These are phyloP conservation scores for Vanessa atalanta DNA, from an alignment of 1,140 invertebrate genomes.

Conservation along the genomic window DNA sequence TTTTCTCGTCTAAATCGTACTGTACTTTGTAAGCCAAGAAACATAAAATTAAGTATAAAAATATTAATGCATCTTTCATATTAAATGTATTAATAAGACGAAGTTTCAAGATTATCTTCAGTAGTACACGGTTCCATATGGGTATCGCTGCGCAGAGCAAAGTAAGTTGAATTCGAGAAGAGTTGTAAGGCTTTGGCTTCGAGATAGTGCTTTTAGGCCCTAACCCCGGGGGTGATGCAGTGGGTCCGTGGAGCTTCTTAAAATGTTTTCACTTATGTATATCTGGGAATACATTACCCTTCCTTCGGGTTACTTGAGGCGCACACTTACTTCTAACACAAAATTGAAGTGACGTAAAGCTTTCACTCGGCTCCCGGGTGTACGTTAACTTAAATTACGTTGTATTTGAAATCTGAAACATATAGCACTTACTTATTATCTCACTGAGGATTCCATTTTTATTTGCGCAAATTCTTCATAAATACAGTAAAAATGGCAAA, in stretches of 20 bases:
- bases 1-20: too few species aligned
- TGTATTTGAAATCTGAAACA: conserved; percentile 73
- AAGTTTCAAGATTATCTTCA: conserved; percentile 55
- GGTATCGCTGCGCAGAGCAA: conserved; percentile 70
- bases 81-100: neutral
- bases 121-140: conserved; percentile 53
- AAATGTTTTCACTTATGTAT: conserved; percentile 81
- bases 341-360: conserved; percentile 79
- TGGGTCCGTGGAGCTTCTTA: conserved; percentile 77
- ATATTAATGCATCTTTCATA: too few species aligned
- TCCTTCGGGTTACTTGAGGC: conserved; percentile 73
- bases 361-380: conserved; percentile 74
- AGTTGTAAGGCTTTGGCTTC: conserved; percentile 80
- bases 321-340: conserved; percentile 77
- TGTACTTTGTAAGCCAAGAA: too few species aligned
- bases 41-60: too few species aligned
- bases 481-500: neutral
- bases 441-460: neutral
- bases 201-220: conserved; percentile 81
- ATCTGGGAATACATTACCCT: conserved; percentile 79
- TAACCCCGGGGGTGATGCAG: conserved; percentile 79
- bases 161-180: conserved; percentile 81
- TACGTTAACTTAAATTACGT: conserved; percentile 74
- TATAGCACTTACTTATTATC: conserved; percentile 32
- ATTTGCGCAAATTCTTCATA: neutral